Evolutionary conservation across 1,140 invertebrate genomes (phyloP).

Genomic region (Aphelenchoides avenae): DNA sequence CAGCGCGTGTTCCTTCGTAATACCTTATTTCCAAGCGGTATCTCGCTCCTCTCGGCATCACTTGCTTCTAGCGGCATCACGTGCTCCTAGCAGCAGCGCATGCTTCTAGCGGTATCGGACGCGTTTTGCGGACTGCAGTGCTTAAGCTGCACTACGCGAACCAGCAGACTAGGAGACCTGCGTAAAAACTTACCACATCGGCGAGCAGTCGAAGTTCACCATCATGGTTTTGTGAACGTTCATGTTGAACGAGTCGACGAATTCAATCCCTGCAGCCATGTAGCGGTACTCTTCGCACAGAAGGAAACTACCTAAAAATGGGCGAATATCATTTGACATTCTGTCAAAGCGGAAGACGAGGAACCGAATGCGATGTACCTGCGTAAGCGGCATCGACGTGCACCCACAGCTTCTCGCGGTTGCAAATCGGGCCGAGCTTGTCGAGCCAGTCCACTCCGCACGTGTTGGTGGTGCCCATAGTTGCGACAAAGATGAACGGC

Average conservation of each 20-base stretch:
- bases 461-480: conserved; percentile 80
- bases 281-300: conserved; percentile 58
- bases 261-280: conserved; percentile 58
- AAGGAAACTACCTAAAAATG: conserved; percentile 59
- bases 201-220: conserved; percentile 65
- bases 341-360: too few relatives aligned
- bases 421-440: conserved; percentile 75
- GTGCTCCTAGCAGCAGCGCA: too few relatives aligned
- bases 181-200: conserved; percentile 62
- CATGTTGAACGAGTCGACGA: conserved; percentile 64
- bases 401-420: conserved; percentile 73
- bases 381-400: conserved; percentile 86
- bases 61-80: too few relatives aligned
- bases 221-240: conserved; percentile 65
- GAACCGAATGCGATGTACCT: conserved; percentile 65
- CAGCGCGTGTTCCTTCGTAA: too few relatives aligned
- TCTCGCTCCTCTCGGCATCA: too few relatives aligned
- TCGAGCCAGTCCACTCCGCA: conserved; percentile 83
- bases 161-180: too few relatives aligned
- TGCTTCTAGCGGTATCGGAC: too few relatives aligned
- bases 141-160: too few relatives aligned
- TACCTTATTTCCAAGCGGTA: too few relatives aligned
- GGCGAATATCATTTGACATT: conserved; percentile 53
- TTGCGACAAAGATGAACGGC: conserved; percentile 56
- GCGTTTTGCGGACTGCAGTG: too few relatives aligned